Evolutionary conservation across 1,140 invertebrate species (phyloP).

Genomic region (Pentalonia nigronervosa): DNA sequence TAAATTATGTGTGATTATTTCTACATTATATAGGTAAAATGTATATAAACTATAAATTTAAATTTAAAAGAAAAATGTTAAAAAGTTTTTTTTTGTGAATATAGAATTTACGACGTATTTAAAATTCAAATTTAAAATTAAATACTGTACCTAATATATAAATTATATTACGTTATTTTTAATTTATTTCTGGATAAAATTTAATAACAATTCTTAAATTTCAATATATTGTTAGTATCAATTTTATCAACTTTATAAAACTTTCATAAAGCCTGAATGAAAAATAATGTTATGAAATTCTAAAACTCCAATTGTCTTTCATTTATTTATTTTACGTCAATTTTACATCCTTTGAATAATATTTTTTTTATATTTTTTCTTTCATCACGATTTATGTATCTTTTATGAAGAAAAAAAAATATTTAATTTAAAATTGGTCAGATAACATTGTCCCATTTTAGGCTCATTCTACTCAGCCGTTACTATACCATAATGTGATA

Average conservation of each 20-base stretch:
- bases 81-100: neutral
- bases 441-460: neutral
- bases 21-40: neutral
- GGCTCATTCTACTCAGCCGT: neutral
- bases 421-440: neutral
- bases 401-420: neutral
- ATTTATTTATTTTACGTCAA: neutral
- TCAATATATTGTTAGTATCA: neutral
- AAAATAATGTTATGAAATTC: neutral
- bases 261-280: neutral
- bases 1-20: conserved; percentile 3
- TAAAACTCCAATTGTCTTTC: neutral
- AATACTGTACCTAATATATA: neutral
- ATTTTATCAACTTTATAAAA: neutral
- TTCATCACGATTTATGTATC: neutral
- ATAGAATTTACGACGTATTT: neutral
- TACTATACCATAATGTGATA: neutral
- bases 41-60: neutral
- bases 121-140: neutral
- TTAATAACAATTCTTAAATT: neutral
- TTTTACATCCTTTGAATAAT: neutral
- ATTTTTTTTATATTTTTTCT: neutral
- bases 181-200: neutral
- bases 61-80: neutral
- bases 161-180: neutral